Conservation (phyloP, 2,113 vertebrate genomes). For the Tyto alba region DNA sequence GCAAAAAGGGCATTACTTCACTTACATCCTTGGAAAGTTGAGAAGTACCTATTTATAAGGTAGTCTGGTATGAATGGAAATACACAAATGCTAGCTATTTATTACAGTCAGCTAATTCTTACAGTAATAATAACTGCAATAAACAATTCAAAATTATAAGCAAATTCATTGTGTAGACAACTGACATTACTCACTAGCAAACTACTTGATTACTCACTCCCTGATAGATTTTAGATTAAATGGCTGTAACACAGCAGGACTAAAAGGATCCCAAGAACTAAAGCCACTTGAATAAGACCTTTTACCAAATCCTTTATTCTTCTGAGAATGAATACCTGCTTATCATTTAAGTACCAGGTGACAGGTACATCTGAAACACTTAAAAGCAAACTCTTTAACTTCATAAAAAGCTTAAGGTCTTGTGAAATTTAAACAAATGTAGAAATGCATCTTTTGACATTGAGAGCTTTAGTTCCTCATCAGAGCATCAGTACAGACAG, state of each 20-base stretch:
- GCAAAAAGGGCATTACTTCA: not conserved
- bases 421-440: not conserved
- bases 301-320: not conserved
- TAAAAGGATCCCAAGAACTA: not conserved
- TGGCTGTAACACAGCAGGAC: not conserved
- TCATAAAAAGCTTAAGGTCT: not conserved
- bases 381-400: not conserved
- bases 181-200: not conserved
- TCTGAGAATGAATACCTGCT: not conserved
- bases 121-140: not conserved
- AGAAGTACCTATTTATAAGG: not conserved
- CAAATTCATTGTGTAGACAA: not conserved
- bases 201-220: rapidly evolving
- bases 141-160: not conserved
- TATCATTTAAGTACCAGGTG: not conserved
- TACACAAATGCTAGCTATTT: not conserved
- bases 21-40: not conserved
- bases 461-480: not conserved
- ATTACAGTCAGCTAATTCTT: not conserved
- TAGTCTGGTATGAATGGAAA: not conserved
- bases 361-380: not conserved
- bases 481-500: not conserved
- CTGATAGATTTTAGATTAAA: not conserved
- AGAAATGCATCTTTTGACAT: not conserved
- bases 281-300: not conserved